Evolutionary conservation across 2,888 invertebrate species (phyloP), one percentile per base, ranked within the genome.

Genomic region (Chelonus formosanus): DNA sequence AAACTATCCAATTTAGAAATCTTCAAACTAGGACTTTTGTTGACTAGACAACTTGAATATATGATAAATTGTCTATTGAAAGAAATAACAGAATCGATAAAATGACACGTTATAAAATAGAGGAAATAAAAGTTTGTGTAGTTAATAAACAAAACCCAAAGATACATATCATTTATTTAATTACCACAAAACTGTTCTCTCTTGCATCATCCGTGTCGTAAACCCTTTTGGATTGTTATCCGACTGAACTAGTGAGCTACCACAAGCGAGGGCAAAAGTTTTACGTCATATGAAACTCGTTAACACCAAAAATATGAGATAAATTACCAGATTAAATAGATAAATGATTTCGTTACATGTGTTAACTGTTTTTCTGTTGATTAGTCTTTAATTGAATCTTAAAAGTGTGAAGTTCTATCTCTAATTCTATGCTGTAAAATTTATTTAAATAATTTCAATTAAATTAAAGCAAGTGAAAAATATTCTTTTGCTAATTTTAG

Each of bases 81-180:
- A 20, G 20, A 20, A 20, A 2, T 20, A 20, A 20, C 20, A 20
- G 20, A 20, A 20, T 20, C 2, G 20, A 20, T 20, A 20, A 20
- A 20, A 20, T 20, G 20, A 6, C 40, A 40, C 1, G 40, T 40
- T 40, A 6, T 40, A 40, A 5, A 40, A 40, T 2, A 50, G 44
- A 44, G 57, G 50, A 61, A 57, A 66, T 44, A 54, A 61, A 66
- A 66, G 66, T 66, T 66, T 56, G 61, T 66, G 56, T 66, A 60
- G 52, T 57, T 55, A 55, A 55, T 56, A 50, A 56, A 66, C 58
- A 58, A 61, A 54, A 63, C 65, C 54, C 63, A 53, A 40, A 62
- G 63, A 55, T 36, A 69, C 69, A 72, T 70, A 72, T 71, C 68
- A 68, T 64, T 68, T 69, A 71, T 72, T 72, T 71, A 70, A 72